phyloP scores from a whole-genome alignment of 1,140 invertebrate genomes.

The Sycobia sp. region DNA sequence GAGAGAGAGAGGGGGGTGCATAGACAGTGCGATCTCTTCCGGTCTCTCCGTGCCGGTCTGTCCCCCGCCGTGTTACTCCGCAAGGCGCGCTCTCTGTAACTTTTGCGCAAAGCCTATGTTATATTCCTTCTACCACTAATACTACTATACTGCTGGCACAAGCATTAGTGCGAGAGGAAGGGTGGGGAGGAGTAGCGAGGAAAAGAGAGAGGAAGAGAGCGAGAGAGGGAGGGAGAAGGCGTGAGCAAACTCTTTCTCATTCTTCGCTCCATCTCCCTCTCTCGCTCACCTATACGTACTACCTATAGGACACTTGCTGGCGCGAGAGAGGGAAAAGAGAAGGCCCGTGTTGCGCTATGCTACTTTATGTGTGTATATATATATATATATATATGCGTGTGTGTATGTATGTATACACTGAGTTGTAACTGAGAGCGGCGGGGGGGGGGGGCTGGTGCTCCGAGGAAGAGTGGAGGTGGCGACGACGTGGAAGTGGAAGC shows the following conservation, averaged over 20 bases:
- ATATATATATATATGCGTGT: no score
- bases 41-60: slow-evolving; percentile 54
- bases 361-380: no score
- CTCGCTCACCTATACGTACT: slow-evolving; percentile 9
- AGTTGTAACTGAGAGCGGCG: no score
- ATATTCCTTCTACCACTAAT: no score
- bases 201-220: background rate
- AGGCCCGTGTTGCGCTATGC: slow-evolving; percentile 5
- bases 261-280: slow-evolving; percentile 27
- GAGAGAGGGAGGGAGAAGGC: background rate
- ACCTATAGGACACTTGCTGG: background rate
- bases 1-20: slow-evolving; percentile 13
- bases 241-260: slow-evolving; percentile 29
- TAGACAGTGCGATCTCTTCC: slow-evolving; percentile 46
- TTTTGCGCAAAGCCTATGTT: slow-evolving; percentile 58
- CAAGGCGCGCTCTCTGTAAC: slow-evolving; percentile 49
- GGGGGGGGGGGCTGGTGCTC: background rate
- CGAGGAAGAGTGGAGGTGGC: slow-evolving; percentile 7
- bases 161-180: no score
- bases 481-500: slow-evolving; percentile 26
- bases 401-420: no score
- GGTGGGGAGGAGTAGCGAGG: background rate
- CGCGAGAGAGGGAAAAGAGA: slow-evolving; percentile 35
- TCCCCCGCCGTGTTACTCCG: slow-evolving; percentile 45
- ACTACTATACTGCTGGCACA: no score